Conservation (phyloP, 2,797 vertebrate genomes). For the Chromis chromis region DNA sequence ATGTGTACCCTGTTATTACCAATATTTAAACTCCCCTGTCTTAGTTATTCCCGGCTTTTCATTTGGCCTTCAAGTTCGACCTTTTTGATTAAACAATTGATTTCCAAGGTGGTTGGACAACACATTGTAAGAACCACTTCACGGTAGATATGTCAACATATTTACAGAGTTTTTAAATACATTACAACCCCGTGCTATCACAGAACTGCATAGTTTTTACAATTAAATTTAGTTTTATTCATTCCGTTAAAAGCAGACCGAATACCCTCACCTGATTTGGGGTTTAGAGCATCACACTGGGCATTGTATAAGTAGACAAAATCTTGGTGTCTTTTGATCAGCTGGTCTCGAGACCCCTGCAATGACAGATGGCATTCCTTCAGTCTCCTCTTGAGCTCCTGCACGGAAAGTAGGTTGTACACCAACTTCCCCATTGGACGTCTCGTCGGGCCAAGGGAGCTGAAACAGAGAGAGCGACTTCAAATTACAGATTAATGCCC, state of each 20-base stretch:
- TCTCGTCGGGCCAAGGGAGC: constrained; percentile 77
- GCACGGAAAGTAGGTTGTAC: constrained; percentile 91
- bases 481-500: constrained; percentile 3
- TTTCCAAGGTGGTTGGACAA: not conserved
- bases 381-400: constrained; percentile 90
- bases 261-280: constrained; percentile 86
- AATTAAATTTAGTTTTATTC: not conserved
- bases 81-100: not conserved
- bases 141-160: not conserved
- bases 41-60: not conserved
- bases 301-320: constrained; percentile 93
- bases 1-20: no score
- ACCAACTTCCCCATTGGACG: constrained; percentile 90
- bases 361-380: constrained; percentile 88
- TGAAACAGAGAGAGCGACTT: constrained; percentile 61
- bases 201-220: not conserved
- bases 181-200: not conserved
- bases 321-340: constrained; percentile 90
- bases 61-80: not conserved
- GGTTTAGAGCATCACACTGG: constrained; percentile 91
- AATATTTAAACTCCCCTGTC: not conserved
- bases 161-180: not conserved
- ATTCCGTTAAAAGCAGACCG: not conserved
- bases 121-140: not conserved
- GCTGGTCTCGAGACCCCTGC: constrained; percentile 89